phyloP scores from a whole-genome alignment of 2,113 vertebrate species.

The Poeciliopsis turrubarensis region DNA sequence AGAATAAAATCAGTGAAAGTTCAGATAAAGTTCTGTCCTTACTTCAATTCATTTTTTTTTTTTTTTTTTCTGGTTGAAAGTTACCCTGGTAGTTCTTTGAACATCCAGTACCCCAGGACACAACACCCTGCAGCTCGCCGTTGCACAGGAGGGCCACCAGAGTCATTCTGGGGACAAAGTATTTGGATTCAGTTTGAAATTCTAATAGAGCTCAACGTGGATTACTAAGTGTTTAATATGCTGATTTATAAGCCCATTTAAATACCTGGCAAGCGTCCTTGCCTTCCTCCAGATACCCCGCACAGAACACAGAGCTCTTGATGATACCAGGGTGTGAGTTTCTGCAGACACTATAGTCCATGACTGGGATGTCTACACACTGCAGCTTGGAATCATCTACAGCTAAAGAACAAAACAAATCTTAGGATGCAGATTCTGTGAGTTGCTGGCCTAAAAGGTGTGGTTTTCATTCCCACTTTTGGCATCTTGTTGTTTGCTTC shows the following conservation, averaged over 20 bases:
- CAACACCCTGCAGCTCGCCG: slow-evolving; percentile 77
- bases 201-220: no score
- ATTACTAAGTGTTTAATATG: no score
- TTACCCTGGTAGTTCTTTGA: slow-evolving; percentile 63
- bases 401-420: not conserved
- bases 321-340: slow-evolving; percentile 71
- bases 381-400: slow-evolving; percentile 67
- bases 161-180: slow-evolving; percentile 77
- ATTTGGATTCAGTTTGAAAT: not conserved
- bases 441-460: no score
- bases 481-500: no score
- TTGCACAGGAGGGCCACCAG: slow-evolving; percentile 85
- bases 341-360: slow-evolving; percentile 72
- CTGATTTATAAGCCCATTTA: no score
- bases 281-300: slow-evolving; percentile 83
- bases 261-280: slow-evolving; percentile 67
- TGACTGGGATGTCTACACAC: slow-evolving; percentile 82
- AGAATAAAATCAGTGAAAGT: not conserved
- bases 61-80: no score
- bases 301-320: slow-evolving; percentile 84
- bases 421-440: no score
- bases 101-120: slow-evolving; percentile 82
- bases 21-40: no score
- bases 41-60: no score
- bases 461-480: no score